Conservation (phyloP, 2,797 vertebrate species). For the Myripristis jacobus region DNA sequence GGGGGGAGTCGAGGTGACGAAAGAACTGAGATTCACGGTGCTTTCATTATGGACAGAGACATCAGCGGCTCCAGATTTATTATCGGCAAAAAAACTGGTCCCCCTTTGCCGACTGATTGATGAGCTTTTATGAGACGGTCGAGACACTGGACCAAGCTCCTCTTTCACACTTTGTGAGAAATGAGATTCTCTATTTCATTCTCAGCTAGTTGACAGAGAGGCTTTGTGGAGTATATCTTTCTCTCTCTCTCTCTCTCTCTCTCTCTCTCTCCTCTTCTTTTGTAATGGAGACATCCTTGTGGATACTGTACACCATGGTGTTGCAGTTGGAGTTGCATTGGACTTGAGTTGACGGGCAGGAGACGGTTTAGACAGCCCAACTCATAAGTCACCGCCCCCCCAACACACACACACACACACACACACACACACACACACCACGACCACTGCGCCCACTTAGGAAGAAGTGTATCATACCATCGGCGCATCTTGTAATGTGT, state of each 20-base stretch:
- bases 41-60: constrained; percentile 63
- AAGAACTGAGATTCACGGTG: constrained; percentile 41
- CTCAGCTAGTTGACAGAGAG: background rate
- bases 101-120: constrained; percentile 39
- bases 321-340: no score
- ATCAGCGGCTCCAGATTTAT: constrained; percentile 55
- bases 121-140: constrained; percentile 34
- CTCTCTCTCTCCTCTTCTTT: background rate
- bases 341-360: no score
- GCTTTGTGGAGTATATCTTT: background rate
- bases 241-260: background rate
- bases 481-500: no score
- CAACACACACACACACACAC: no score
- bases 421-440: no score
- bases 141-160: constrained; percentile 26
- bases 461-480: no score
- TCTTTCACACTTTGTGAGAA: constrained; percentile 13
- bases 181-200: constrained; percentile 1
- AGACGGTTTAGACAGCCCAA: no score
- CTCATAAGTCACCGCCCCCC: no score
- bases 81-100: constrained; percentile 45
- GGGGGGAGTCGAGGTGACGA: constrained; percentile 17
- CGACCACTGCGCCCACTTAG: no score
- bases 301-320: background rate
- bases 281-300: background rate